Evolutionary conservation across 2,888 invertebrate species (phyloP), one percentile per base, ranked within the genome.

Genomic region (Liposcelis brunnea): DNA sequence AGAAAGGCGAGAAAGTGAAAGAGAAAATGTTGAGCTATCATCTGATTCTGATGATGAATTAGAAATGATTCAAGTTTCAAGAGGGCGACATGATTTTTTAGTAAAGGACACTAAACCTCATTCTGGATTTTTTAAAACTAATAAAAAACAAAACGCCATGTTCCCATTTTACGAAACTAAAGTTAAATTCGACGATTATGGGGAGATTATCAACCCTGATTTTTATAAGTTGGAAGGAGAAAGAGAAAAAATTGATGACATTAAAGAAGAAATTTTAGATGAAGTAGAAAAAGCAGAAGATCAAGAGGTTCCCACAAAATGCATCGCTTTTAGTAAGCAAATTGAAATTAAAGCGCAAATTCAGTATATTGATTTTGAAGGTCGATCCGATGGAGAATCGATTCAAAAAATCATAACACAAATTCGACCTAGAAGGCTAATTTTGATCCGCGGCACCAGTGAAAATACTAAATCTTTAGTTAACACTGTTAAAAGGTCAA

Each of bases 311-410:
- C 95, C 95, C 0, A 90, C 90, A 15, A 95, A 95, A 62, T 91
- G 93, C 58, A 70, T 90, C 2, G 70, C 75, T 8, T 70, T 77
- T 19, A 73, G 74, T 5, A 76, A 85, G 3, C 75, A 77, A 0
- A 73, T 94, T 38, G 72, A 77, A 50, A 73, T 95, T 0, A 79
- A 80, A 55, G 91, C 91, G 2, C 79, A 80, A 56, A 76, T 97
- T 6, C 82, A 85, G 53, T 95, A 87, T 58, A 95, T 98, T 49
- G 98, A 98, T 65, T 86, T 98, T 60, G 97, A 99, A 60, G 98
- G 98, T 0, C 72, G 85, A 44, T 85, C 85, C 5, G 86, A 86
- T 59, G 85, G 86, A 0, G 85, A 85, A 61, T 84, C 84, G 0
- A 60, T 85, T 53, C 68, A 81, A 51, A 81, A 91, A 55, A 81